Conservation (phyloP, 2,888 invertebrate genomes). For the Harpagoxenus sublaevis region DNA sequence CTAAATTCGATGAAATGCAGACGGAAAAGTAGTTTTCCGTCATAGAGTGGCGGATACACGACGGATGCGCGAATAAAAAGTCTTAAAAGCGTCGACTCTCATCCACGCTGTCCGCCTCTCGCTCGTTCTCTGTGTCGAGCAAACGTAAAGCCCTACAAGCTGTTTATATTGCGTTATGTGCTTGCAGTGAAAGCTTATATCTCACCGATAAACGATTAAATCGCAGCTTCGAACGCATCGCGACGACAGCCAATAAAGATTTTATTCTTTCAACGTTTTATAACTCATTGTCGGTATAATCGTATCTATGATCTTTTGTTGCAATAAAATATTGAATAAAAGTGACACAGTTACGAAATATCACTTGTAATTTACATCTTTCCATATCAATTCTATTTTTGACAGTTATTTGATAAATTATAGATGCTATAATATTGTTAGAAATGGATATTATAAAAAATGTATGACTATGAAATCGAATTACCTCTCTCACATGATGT, state of each 20-base stretch:
- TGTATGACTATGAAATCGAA: neutral
- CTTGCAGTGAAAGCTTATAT: constrained; percentile 29
- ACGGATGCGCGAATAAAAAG: constrained; percentile 34
- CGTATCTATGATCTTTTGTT: neutral
- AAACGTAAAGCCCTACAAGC: constrained; percentile 35
- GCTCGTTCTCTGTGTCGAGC: constrained; percentile 14
- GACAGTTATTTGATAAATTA: neutral
- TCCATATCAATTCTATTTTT: neutral
- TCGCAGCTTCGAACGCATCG: neutral
- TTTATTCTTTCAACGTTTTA: neutral
- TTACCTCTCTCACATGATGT: neutral
- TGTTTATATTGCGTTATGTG: constrained; percentile 30
- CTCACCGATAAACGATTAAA: constrained; percentile 37
- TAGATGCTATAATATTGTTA: neutral
- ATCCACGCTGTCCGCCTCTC: constrained; percentile 21
- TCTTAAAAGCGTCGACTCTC: constrained; percentile 31
- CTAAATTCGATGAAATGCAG: constrained; percentile 13
- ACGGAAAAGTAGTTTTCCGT: constrained; percentile 25
- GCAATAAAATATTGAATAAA: neutral
- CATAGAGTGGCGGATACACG: constrained; percentile 6
- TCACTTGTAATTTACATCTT: constrained; percentile 4
- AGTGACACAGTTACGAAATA: neutral
- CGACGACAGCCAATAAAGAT: constrained; percentile 11
- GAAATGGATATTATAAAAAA: neutral
- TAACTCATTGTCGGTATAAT: neutral